These are phyloP conservation scores for Pangasius djambal DNA, from an alignment of 2,797 vertebrate genomes.

Conservation along the genomic window DNA sequence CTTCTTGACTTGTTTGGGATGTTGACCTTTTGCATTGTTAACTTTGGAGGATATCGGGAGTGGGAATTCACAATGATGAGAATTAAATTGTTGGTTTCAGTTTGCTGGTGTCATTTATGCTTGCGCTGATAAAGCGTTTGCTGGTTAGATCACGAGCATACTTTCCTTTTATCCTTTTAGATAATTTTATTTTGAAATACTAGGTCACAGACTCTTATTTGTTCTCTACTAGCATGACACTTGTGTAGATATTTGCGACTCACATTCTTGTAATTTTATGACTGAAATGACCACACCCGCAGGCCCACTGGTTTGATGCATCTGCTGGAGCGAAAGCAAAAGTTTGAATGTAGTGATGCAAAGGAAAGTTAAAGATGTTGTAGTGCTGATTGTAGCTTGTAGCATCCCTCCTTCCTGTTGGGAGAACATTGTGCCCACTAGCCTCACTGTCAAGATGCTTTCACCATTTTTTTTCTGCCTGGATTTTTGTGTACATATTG, in stretches of 20 bases:
- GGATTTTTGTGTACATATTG: neutral
- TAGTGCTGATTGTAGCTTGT: neutral
- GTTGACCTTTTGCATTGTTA: neutral
- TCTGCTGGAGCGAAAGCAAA: neutral
- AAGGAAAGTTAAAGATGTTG: neutral
- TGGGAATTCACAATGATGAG: neutral
- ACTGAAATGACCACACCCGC: neutral
- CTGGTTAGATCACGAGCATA: neutral
- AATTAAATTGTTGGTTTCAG: neutral
- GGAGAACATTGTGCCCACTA: neutral
- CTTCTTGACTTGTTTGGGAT: neutral
- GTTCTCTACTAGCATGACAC: neutral
- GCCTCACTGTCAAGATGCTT: neutral
- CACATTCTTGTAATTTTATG: neutral
- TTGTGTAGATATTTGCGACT: neutral
- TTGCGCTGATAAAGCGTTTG: neutral
- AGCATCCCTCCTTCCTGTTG: neutral
- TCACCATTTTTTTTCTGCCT: neutral
- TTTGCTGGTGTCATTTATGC: neutral
- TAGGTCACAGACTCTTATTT: neutral
- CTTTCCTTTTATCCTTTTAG: neutral
- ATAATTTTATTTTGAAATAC: neutral
- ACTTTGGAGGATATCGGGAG: neutral
- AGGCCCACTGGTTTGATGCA: neutral
- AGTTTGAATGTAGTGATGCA: neutral